Evolutionary conservation across 2,113 vertebrate species (phyloP).

Genomic region (rabbit (Oryctolagus cuniculus)): mOryCun1.1 NC_091440.1:5251501-5252000

Average conservation of each 20-base stretch:
- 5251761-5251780: neutral
- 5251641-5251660: neutral
- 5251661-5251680: neutral
- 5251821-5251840: neutral
- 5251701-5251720: neutral
- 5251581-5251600: neutral
- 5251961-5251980: neutral
- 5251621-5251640: neutral
- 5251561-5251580: neutral
- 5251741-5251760: neutral
- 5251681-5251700: neutral
- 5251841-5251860: conserved; percentile 36
- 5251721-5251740: neutral
- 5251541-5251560: conserved; percentile 21
- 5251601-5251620: neutral
- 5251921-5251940: neutral
- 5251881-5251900: neutral
- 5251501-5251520: neutral
- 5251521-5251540: conserved; percentile 22
- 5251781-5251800: neutral
- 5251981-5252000: neutral
- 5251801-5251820: neutral
- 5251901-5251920: neutral
- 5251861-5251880: neutral
- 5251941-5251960: neutral